Conservation (phyloP, 1,140 invertebrate genomes). For the Leptonema lineaticorne region DNA sequence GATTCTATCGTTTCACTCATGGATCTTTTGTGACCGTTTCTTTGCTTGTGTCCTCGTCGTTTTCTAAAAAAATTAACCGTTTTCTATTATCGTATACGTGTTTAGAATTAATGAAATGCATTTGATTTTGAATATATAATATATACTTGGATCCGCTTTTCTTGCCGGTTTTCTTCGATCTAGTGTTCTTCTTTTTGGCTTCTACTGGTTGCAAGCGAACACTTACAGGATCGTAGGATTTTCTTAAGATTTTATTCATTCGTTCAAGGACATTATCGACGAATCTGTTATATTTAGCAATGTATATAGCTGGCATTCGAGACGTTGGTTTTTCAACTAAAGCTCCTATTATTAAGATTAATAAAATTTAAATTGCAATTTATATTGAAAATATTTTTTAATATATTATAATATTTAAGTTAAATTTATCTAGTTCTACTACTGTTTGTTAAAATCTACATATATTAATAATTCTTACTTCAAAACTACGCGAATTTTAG, state of each 20-base stretch:
- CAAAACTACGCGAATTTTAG: not conserved
- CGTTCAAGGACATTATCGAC: conserved; percentile 76
- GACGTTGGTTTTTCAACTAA: conserved; percentile 7
- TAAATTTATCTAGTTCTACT: no score
- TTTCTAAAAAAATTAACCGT: conserved; percentile 7
- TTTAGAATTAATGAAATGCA: no score
- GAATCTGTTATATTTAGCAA: conserved; percentile 78
- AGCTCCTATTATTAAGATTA: conserved; percentile 18
- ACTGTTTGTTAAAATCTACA: no score
- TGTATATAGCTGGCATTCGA: conserved; percentile 67
- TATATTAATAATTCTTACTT: no score
- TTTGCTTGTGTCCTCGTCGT: conserved; percentile 26
- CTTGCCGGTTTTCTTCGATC: conserved; percentile 53
- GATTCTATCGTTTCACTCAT: conserved; percentile 22
- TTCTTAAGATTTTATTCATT: conserved; percentile 74
- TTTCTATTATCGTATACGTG: no score
- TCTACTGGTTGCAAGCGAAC: conserved; percentile 70
- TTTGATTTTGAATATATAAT: not conserved
- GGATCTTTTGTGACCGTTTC: conserved; percentile 21
- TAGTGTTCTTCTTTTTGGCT: conserved; percentile 53
- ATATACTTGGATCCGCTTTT: conserved; percentile 20
- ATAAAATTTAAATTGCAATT: not conserved
- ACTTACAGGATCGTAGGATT: conserved; percentile 79
- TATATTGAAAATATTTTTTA: not conserved
- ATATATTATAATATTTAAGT: not conserved